Percentiles rank a stretch among this genome's conserved stretches.
Evolutionary conservation across 2,888 invertebrate genomes (phyloP).

Genomic region (Nasonia oneida): DNA sequence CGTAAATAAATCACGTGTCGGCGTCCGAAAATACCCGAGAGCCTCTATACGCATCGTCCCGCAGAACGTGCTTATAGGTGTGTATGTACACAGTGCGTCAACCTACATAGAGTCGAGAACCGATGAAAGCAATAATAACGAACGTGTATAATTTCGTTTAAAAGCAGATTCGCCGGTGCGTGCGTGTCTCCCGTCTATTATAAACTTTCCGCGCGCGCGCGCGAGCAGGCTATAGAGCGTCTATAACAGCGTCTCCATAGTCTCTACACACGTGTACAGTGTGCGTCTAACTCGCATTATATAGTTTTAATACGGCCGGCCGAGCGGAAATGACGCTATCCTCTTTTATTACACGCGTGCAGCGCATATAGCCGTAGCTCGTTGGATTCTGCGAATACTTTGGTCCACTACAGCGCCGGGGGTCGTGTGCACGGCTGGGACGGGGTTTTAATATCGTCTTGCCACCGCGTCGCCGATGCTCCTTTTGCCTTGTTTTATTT

Average conservation of each 20-base stretch:
- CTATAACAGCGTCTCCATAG: no score
- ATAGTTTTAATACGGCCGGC: conserved; percentile 53
- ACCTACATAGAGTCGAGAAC: not conserved
- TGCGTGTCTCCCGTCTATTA: not conserved
- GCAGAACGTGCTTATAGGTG: no score
- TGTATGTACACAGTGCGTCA: not conserved
- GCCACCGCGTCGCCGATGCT: not conserved
- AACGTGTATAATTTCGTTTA: conserved; percentile 2
- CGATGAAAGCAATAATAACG: not conserved
- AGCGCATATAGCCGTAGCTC: not conserved
- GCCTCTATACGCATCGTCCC: not conserved
- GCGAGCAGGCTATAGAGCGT: conserved; percentile 4
- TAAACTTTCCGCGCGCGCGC: conserved; percentile 3
- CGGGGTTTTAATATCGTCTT: conserved; percentile 52
- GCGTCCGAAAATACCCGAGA: not conserved
- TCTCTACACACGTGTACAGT: conserved; percentile 5
- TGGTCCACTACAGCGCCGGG: not conserved
- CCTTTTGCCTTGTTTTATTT: conserved; percentile 1
- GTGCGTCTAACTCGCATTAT: conserved; percentile 22
- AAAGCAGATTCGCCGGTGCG: not conserved
- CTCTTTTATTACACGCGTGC: conserved; percentile 50
- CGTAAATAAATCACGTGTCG: not conserved
- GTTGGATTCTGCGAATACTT: conserved; percentile 53
- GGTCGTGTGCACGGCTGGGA: not conserved
- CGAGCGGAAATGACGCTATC: conserved; percentile 46